Percentiles rank a stretch among this genome's conserved stretches.
Evolutionary conservation across 2,113 vertebrate species (phyloP).

Genomic region (Xerus inauris): DNA sequence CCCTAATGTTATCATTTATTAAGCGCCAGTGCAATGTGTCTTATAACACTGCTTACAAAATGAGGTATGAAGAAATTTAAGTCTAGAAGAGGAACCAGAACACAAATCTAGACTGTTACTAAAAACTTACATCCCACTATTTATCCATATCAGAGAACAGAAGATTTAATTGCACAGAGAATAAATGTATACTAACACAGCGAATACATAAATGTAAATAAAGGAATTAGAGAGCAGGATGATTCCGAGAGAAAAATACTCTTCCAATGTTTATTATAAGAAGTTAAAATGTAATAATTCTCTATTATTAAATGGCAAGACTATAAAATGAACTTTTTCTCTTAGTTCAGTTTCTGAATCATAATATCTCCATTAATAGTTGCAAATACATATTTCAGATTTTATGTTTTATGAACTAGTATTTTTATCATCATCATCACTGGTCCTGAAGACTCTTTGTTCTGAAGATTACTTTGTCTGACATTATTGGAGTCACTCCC

Average conservation of each 20-base stretch:
- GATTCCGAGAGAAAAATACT: neutral
- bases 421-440: neutral
- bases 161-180: neutral
- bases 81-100: neutral
- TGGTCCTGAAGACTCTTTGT: neutral
- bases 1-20: neutral
- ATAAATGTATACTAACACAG: neutral
- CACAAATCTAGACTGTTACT: neutral
- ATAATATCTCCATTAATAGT: neutral
- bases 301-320: neutral
- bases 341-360: neutral
- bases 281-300: neutral
- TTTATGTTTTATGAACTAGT: neutral
- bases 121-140: neutral
- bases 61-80: constrained; percentile 15
- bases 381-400: neutral
- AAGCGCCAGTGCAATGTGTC: neutral
- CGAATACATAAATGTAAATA: neutral
- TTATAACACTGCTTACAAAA: neutral
- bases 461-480: neutral
- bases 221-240: neutral
- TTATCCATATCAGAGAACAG: neutral
- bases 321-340: constrained; percentile 33
- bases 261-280: constrained; percentile 2
- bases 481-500: neutral